Evolutionary conservation across 2,797 vertebrate genomes (phyloP).

Genomic region (Chaetophractus vellerosus): DNA sequence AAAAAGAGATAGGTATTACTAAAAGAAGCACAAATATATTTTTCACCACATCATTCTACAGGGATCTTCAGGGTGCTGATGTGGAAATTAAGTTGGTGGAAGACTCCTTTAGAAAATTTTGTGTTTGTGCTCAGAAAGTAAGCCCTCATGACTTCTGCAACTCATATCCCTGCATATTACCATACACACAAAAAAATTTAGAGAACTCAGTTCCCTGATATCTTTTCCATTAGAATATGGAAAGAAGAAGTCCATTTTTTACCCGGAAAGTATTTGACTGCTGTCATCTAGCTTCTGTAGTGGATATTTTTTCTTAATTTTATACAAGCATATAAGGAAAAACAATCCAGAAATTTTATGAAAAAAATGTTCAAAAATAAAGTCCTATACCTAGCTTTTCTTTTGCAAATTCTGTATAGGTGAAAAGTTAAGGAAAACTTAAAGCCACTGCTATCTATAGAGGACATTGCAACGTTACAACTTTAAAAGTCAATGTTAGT

Average conservation of each 20-base stretch:
- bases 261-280: background rate
- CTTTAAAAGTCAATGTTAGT: conserved; percentile 11
- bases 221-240: background rate
- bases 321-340: background rate
- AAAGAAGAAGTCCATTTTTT: background rate
- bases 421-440: background rate
- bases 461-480: background rate
- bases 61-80: background rate
- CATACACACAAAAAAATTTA: background rate
- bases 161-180: background rate
- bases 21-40: background rate
- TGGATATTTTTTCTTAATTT: background rate
- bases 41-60: background rate
- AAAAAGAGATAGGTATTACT: background rate
- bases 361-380: background rate
- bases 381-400: background rate
- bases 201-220: background rate
- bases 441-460: background rate
- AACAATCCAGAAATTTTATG: background rate
- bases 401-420: background rate
- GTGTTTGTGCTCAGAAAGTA: conserved; percentile 2
- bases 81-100: background rate
- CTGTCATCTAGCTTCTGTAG: background rate
- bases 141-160: background rate
- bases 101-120: conserved; percentile 5